phyloP scores from a whole-genome alignment of 2,888 invertebrate genomes.

The Caenorhabditis afra region DNA sequence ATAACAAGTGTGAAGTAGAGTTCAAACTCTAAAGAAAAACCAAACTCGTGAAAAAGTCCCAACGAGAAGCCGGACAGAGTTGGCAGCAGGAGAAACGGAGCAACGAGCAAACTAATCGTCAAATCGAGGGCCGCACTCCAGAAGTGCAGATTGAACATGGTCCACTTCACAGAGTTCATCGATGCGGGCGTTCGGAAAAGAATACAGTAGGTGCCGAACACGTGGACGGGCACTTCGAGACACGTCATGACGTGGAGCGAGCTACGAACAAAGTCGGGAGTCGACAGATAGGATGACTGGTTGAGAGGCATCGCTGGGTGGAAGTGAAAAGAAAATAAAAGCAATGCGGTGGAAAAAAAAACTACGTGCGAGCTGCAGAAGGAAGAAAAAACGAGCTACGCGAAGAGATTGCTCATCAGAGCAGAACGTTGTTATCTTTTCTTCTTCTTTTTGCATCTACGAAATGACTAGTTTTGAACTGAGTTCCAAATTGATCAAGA shows the following conservation, averaged over 20 bases:
- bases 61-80: background rate
- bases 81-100: conserved; percentile 21
- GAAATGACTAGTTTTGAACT: no score
- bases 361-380: no score
- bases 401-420: no score
- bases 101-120: background rate
- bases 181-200: conserved; percentile 17
- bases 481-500: no score
- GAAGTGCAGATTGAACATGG: conserved; percentile 19
- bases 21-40: background rate
- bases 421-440: no score
- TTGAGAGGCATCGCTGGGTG: no score
- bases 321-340: no score
- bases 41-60: background rate
- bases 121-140: conserved; percentile 26
- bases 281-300: no score
- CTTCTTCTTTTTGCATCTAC: no score
- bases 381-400: no score
- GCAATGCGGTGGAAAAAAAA: no score
- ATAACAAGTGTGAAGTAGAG: background rate
- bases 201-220: conserved; percentile 27
- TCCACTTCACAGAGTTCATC: conserved; percentile 36
- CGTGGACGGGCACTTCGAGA: conserved; percentile 11
- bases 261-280: background rate
- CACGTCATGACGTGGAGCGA: background rate